Evolutionary conservation across 1,140 invertebrate genomes (phyloP).

Genomic region (Listronotus bonariensis): DNA sequence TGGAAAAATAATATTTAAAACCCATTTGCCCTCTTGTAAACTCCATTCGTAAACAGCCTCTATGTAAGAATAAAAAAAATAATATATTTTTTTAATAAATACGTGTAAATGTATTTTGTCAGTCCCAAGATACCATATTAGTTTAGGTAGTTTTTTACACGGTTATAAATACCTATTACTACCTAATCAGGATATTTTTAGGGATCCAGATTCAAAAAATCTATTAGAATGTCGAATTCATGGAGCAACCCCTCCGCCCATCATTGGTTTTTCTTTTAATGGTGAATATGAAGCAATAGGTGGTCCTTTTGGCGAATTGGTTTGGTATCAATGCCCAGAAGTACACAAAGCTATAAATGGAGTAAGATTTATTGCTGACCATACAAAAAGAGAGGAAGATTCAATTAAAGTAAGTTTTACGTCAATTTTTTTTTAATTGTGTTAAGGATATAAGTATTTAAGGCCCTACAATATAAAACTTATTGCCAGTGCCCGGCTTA

Average conservation of each 20-base stretch:
- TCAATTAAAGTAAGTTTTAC: constrained; percentile 86
- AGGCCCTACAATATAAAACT: no score
- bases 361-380: constrained; percentile 90
- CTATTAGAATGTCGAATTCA: constrained; percentile 67
- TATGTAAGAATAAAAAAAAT: no score
- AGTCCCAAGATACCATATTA: no score
- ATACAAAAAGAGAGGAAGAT: constrained; percentile 89
- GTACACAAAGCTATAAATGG: constrained; percentile 90
- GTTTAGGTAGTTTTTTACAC: neutral
- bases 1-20: no score
- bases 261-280: constrained; percentile 41
- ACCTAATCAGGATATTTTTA: constrained; percentile 42
- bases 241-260: constrained; percentile 62
- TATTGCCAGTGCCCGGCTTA: no score
- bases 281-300: constrained; percentile 41
- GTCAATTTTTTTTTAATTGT: no score
- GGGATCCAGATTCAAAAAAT: constrained; percentile 63
- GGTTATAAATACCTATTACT: constrained; percentile 4
- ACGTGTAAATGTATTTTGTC: no score
- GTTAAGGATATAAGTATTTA: no score
- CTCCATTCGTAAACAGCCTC: no score
- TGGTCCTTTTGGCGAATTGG: constrained; percentile 53
- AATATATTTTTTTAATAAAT: no score
- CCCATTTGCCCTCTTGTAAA: no score
- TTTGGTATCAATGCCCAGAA: constrained; percentile 88